Evolutionary conservation across 2,888 invertebrate genomes (phyloP), one percentile per base, ranked within the genome.

Genomic region (Lasioglossum pauxillum): DNA sequence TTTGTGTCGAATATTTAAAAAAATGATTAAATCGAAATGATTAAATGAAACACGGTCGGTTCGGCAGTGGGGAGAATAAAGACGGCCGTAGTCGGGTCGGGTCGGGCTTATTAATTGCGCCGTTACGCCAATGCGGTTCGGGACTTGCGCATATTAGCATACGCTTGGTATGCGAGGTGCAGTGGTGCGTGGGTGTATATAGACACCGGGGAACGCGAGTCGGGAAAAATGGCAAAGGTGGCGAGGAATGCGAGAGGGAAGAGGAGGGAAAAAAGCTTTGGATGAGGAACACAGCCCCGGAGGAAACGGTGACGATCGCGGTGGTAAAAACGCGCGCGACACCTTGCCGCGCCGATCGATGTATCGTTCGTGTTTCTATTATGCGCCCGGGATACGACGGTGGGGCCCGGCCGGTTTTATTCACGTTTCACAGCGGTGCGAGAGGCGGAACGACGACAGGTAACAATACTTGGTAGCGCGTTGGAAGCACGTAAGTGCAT

Each of bases 111-210:
- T 87, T 86, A 83, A 87, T 86, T 81, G 80, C 60, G 73, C n/a
- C 46, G 79, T 81, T 87, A 86, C 87, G 87, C 87, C 87, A 87
- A 87, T 87, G 86, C 60, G 44, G 57, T 44, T 38, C 57, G 81
- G 64, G 74, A 57, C 57, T 57, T 12, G 79, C 44, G 41, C 71
- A 79, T 76, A 86, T 87, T 86, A 86, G 87, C 87, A 86, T 86
- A 87, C 64, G 87, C 72, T 81, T 44, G 86, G 86, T 79, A 87
- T 87, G 86, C 87, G 78, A 57, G 31, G 49, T 80, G 64, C 64
- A 53, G 85, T 74, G 57, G 49, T 46, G 86, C 86, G 87, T 87
- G 53, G 87, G 87, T 79, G 87, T 86, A 67, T 71, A 80, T 71
- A 78, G 83, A 85, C 73, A 79, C 71, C 75, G 31, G 31, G 64